Percentiles rank a stretch among this genome's conserved stretches.
These are phyloP conservation scores for Cataglyphis cursor DNA, from an alignment of 2,888 invertebrate species.

Conservation along the genomic window DNA sequence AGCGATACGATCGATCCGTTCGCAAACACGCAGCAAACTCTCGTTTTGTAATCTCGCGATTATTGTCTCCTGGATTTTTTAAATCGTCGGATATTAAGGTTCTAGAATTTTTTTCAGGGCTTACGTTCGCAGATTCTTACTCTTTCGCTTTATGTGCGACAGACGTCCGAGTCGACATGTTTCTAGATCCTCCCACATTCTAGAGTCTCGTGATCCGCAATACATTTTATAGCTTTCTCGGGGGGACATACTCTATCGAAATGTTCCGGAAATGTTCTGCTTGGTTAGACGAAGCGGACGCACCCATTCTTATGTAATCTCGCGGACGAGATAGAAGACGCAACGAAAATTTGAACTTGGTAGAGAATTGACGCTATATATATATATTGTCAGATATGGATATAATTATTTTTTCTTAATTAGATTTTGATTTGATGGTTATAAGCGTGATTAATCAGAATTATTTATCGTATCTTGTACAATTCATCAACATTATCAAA, in stretches of 20 bases:
- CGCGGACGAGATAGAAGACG: not conserved
- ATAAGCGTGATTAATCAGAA: constrained; percentile 32
- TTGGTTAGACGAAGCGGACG: constrained; percentile 3
- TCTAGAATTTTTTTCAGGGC: not conserved
- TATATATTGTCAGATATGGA: not conserved
- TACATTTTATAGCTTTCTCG: constrained; percentile 7
- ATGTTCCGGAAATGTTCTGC: not conserved
- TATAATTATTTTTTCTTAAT: constrained; percentile 37
- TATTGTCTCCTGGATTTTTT: not conserved
- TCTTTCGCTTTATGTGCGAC: not conserved
- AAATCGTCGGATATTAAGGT: not conserved
- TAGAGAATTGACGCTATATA: not conserved
- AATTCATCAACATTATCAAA: not conserved
- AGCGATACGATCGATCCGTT: constrained; percentile 39
- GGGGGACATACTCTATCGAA: not conserved
- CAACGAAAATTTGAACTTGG: constrained; percentile 28
- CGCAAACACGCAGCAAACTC: constrained; percentile 2
- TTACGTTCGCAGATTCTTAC: not conserved
- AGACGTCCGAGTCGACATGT: not conserved
- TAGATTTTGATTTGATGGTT: constrained; percentile 42
- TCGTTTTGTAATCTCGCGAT: not conserved
- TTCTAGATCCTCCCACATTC: not conserved
- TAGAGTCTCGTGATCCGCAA: not conserved
- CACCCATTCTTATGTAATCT: constrained; percentile 21
- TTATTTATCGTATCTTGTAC: constrained; percentile 2